phyloP scores from a whole-genome alignment of 2,113 vertebrate genomes.

The Nibea coibor region DNA sequence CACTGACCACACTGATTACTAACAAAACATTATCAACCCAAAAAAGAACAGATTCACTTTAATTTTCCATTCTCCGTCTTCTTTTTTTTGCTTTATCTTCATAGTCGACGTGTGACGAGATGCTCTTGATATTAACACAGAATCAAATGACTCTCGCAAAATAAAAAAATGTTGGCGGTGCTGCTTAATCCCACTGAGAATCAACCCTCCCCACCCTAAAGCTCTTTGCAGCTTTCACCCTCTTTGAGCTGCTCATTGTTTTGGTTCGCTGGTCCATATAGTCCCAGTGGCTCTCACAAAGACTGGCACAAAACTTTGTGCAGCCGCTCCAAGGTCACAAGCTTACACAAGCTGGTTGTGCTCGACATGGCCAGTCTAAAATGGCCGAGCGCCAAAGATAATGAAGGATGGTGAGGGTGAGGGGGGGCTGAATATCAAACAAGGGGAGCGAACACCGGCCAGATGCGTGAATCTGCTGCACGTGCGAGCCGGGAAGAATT shows the following conservation, averaged over 20 bases:
- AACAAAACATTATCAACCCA: background rate
- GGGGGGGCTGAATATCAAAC: background rate
- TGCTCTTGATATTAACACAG: background rate
- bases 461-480: constrained; percentile 2
- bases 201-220: constrained; percentile 20
- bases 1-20: background rate
- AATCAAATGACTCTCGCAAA: background rate
- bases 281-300: constrained; percentile 50
- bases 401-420: background rate
- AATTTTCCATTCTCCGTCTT: background rate
- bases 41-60: background rate
- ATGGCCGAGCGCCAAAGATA: constrained; percentile 27
- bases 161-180: background rate
- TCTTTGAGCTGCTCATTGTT: constrained; percentile 52
- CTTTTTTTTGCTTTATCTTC: background rate
- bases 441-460: background rate
- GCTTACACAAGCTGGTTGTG: constrained; percentile 21
- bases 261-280: constrained; percentile 51
- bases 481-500: background rate
- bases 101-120: background rate
- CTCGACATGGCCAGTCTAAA: constrained; percentile 1
- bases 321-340: constrained; percentile 51
- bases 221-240: constrained; percentile 43
- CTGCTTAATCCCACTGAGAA: constrained; percentile 39
- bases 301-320: constrained; percentile 44